Conservation (phyloP, 2,113 vertebrate species). For the Balaeniceps rex region DNA sequence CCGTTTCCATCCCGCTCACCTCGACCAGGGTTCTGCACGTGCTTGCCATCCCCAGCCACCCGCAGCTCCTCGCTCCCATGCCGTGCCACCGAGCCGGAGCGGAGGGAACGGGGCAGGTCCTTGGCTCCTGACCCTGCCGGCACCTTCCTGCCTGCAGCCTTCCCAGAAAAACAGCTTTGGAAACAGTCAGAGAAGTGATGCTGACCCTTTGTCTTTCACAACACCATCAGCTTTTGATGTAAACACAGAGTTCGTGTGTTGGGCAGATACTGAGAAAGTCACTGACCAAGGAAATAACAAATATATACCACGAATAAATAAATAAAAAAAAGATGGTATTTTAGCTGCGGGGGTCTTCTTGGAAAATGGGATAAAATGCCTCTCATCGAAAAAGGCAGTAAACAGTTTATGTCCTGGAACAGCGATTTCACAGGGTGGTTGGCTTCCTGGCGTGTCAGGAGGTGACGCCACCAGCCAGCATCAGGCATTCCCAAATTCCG, state of each 20-base stretch:
- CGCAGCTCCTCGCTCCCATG: background rate
- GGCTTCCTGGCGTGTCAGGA: background rate
- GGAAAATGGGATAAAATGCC: background rate
- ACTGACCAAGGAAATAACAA: constrained; percentile 3
- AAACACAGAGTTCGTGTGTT: constrained; percentile 33
- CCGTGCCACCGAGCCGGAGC: accelerated
- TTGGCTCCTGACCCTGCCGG: background rate
- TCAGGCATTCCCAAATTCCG: background rate
- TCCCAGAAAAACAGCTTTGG: background rate
- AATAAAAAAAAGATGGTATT: background rate
- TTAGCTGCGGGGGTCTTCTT: background rate
- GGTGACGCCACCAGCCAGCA: background rate
- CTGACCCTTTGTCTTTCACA: constrained; percentile 27
- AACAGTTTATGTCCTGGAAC: background rate
- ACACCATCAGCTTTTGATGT: background rate
- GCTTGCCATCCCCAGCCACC: background rate
- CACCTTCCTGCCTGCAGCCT: background rate
- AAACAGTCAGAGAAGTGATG: background rate
- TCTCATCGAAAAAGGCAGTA: background rate
- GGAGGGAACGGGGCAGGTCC: background rate
- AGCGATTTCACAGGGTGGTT: background rate
- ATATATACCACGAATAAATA: background rate
- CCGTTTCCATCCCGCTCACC: background rate
- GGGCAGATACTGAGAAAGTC: background rate
- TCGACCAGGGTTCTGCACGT: background rate